phyloP scores from a whole-genome alignment of 2,113 vertebrate genomes.

The Scomber japonicus region DNA sequence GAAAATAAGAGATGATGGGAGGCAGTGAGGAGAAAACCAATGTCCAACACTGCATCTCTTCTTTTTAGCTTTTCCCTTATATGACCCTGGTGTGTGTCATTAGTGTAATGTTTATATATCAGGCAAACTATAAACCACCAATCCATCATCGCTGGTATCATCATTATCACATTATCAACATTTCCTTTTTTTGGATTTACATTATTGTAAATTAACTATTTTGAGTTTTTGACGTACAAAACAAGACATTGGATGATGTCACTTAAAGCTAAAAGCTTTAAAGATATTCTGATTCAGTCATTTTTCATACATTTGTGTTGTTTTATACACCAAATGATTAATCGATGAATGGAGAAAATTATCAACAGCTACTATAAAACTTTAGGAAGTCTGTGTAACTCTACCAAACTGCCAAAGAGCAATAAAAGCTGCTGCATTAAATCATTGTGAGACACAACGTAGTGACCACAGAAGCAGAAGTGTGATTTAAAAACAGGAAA shows the following conservation, averaged over 20 bases:
- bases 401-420: background rate
- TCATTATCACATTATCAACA: no score
- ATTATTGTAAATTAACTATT: no score
- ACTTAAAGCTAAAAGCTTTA: no score
- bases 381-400: no score
- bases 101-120: background rate
- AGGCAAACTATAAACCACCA: background rate
- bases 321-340: no score
- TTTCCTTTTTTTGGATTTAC: no score
- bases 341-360: background rate
- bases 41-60: background rate
- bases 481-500: slow-evolving; percentile 46
- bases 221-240: no score
- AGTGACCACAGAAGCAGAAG: slow-evolving; percentile 66
- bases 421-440: no score
- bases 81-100: background rate
- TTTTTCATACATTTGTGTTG: no score
- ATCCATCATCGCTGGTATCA: background rate
- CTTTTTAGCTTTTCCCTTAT: background rate
- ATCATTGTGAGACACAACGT: no score
- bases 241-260: no score
- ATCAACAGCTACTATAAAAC: background rate
- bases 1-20: background rate
- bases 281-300: no score
- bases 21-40: background rate